A percentile compares a stretch with the other conserved stretches of the same genome.
phyloP scores from a whole-genome alignment of 2,888 invertebrate genomes.

The Nomada lathburiana region DNA sequence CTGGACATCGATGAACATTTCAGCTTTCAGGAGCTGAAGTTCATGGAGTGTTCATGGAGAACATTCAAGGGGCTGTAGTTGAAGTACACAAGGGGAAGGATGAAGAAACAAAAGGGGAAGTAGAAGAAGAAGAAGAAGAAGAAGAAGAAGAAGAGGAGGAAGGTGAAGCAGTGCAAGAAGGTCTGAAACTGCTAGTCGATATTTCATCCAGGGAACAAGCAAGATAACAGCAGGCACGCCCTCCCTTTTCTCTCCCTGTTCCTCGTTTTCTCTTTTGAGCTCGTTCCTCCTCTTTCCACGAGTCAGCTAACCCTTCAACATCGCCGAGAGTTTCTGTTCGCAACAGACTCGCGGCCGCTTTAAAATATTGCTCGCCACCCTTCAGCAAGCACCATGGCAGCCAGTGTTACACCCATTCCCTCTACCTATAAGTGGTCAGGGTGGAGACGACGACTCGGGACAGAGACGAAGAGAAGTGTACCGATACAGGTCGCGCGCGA shows the following conservation, averaged over 20 bases:
- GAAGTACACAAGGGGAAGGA: constrained; percentile 55
- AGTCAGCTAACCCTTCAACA: constrained; percentile 63
- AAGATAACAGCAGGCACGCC: constrained; percentile 80
- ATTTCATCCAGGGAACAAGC: constrained; percentile 82
- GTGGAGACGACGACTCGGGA: constrained; percentile 33
- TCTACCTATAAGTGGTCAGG: constrained; percentile 38
- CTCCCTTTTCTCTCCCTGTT: constrained; percentile 70
- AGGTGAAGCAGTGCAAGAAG: constrained; percentile 57
- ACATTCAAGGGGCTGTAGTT: constrained; percentile 45
- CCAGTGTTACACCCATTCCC: constrained; percentile 69
- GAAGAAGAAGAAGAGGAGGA: constrained; percentile 49
- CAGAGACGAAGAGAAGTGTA: constrained; percentile 39
- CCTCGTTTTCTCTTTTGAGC: constrained; percentile 64
- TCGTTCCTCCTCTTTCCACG: constrained; percentile 61
- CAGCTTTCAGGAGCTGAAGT: constrained; percentile 26
- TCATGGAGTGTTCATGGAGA: no score
- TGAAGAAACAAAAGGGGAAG: constrained; percentile 44
- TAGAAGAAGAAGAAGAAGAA: constrained; percentile 47
- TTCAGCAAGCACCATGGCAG: constrained; percentile 53
- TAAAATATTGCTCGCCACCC: constrained; percentile 72
- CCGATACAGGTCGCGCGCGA: constrained; percentile 38
- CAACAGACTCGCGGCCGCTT: constrained; percentile 71
- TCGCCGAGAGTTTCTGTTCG: constrained; percentile 68
- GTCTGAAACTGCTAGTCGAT: constrained; percentile 79
- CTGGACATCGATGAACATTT: constrained; percentile 44